These are phyloP conservation scores for Falcaria lacertinaria DNA, from an alignment of 2,888 invertebrate species.

Conservation along the genomic window DNA sequence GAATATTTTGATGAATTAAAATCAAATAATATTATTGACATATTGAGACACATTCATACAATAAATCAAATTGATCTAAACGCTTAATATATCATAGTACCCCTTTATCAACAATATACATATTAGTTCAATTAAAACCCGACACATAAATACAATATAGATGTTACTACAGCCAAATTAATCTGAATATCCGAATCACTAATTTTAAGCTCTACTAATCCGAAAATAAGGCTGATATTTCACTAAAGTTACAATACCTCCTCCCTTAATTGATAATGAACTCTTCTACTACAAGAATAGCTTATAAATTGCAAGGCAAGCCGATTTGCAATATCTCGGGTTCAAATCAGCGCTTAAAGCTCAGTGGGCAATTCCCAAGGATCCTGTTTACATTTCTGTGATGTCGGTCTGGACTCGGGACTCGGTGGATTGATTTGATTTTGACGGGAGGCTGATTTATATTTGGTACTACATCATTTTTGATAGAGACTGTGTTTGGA, in stretches of 20 bases:
- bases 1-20: no score
- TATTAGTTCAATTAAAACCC: no score
- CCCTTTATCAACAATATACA: no score
- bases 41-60: no score
- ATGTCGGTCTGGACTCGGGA: not conserved
- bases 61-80: no score
- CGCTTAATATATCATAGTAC: no score
- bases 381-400: not conserved
- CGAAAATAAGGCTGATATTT: not conserved
- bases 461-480: no score
- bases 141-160: no score
- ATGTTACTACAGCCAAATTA: no score
- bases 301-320: not conserved
- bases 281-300: not conserved
- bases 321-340: not conserved
- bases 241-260: not conserved
- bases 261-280: not conserved
- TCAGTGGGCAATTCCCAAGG: not conserved
- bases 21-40: no score
- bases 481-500: no score
- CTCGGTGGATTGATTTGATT: not conserved
- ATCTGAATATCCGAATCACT: not conserved
- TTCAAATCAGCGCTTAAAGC: not conserved
- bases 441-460: not conserved
- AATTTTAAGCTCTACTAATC: not conserved